phyloP scores from a whole-genome alignment of 92 coral and sea anemone genomes.

The Bergia sp. region DNA sequence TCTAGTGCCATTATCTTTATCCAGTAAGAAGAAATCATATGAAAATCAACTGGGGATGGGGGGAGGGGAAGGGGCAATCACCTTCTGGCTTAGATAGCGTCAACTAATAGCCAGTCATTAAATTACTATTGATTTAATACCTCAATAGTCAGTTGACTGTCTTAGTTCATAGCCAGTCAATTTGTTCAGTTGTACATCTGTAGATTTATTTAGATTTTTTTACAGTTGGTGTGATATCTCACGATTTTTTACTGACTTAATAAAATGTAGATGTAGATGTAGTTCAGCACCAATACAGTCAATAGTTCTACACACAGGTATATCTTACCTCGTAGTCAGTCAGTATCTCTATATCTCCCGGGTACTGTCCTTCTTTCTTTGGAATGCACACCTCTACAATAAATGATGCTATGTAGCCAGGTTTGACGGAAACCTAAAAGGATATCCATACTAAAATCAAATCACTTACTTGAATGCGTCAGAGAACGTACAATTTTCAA shows the following conservation, averaged over 20 bases:
- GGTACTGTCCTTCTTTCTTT: conserved; percentile 74
- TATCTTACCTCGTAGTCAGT: conserved; percentile 85
- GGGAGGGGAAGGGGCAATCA: no score
- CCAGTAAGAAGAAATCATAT: no score
- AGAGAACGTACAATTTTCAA: not conserved
- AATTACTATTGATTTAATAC: no score
- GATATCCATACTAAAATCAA: not conserved
- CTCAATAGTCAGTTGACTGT: no score
- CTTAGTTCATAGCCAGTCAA: not conserved
- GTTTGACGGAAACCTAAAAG: conserved; percentile 70
- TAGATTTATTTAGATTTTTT: no score
- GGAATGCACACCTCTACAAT: conserved; percentile 82
- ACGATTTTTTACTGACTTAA: no score
- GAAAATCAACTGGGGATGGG: no score
- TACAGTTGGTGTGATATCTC: no score
- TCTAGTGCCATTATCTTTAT: no score
- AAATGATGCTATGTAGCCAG: conserved; percentile 71
- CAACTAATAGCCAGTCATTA: not conserved
- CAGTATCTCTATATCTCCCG: conserved; percentile 79
- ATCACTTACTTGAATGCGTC: not conserved
- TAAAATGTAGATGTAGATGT: no score
- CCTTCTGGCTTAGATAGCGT: no score
- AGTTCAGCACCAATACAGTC: not conserved
- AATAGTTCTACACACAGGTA: not conserved
- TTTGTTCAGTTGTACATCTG: not conserved